These are phyloP conservation scores for Chinchilla lanigera DNA, from an alignment of 2,113 vertebrate genomes.

Conservation along the genomic window DNA sequence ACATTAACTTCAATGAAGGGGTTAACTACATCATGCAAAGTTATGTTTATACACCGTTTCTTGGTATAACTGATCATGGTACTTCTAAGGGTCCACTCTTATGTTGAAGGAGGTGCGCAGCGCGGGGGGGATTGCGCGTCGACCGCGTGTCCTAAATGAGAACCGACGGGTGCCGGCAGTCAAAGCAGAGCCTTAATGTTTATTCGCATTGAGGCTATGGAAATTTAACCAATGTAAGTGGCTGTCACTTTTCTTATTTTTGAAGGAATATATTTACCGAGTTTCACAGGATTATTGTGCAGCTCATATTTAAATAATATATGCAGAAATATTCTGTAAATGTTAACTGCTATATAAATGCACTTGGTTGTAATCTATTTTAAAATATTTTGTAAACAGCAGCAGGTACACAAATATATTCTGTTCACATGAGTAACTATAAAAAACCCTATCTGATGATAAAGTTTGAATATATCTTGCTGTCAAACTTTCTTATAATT, in stretches of 20 bases:
- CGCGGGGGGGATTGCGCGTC: background rate
- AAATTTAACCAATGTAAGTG: background rate
- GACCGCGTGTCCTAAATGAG: background rate
- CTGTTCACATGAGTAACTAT: background rate
- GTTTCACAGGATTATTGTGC: background rate
- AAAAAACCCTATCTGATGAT: background rate
- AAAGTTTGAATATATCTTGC: background rate
- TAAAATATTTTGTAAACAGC: constrained; percentile 4
- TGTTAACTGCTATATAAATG: background rate
- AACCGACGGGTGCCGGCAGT: background rate
- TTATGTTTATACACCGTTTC: background rate
- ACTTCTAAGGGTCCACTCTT: background rate
- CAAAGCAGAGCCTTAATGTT: background rate
- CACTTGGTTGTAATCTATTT: constrained; percentile 35
- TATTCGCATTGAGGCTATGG: background rate
- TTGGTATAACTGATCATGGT: background rate
- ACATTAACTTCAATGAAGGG: background rate
- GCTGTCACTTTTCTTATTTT: background rate
- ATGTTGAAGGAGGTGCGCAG: background rate
- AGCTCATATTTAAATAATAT: background rate
- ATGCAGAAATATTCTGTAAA: background rate
- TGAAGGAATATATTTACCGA: background rate
- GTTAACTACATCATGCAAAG: background rate
- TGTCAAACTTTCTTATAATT: background rate
- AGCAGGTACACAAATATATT: background rate